These are phyloP conservation scores for Beris morrisii DNA, from an alignment of 2,888 invertebrate genomes.

Conservation along the genomic window DNA sequence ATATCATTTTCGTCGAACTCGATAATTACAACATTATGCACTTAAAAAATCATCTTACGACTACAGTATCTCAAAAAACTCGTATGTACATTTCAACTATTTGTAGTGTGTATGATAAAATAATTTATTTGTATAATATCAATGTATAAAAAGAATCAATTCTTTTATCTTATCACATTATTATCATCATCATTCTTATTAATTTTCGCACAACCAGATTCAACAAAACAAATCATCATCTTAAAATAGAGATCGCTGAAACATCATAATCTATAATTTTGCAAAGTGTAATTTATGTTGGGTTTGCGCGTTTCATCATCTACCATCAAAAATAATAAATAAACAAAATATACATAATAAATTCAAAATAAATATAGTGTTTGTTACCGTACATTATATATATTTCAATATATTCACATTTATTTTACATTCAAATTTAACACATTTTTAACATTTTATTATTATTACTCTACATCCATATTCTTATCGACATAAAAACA, in stretches of 20 bases:
- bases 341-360: not conserved
- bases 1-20: too few relatives aligned
- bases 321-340: conserved; percentile 9
- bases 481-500: conserved; percentile 12
- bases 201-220: conserved; percentile 21
- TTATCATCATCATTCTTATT: conserved; percentile 17
- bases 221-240: conserved; percentile 22
- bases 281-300: conserved; percentile 25
- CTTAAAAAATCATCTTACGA: too few relatives aligned
- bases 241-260: conserved; percentile 14
- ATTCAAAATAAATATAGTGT: conserved; percentile 17
- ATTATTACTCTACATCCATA: conserved; percentile 5
- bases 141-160: conserved; percentile 5
- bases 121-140: not conserved
- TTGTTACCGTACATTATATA: conserved; percentile 22
- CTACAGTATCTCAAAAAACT: too few relatives aligned
- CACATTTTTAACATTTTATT: conserved; percentile 29
- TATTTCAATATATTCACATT: conserved; percentile 5
- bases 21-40: too few relatives aligned
- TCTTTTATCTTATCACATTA: conserved; percentile 8
- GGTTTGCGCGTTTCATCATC: conserved; percentile 20
- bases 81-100: too few relatives aligned
- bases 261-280: conserved; percentile 24
- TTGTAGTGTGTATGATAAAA: too few relatives aligned
- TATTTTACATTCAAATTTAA: conserved; percentile 1